Evolutionary conservation across 1,140 invertebrate species (phyloP).

Genomic region (Pseudomyrmex sp.): DNA sequence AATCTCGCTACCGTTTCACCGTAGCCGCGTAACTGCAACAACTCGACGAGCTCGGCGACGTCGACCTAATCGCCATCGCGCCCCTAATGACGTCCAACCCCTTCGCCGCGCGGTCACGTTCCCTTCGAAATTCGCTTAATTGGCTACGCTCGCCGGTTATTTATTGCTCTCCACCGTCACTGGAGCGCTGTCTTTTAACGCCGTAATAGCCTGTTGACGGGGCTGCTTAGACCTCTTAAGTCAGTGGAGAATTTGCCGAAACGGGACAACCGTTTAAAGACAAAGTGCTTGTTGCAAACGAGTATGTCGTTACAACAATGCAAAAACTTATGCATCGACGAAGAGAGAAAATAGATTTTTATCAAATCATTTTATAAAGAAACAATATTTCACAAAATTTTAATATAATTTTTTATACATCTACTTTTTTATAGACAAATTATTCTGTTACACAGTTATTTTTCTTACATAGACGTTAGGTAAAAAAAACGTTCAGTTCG

Average conservation of each 20-base stretch:
- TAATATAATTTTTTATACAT: no score
- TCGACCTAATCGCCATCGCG: constrained; percentile 74
- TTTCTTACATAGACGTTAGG: no score
- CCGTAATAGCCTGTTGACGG: constrained; percentile 58
- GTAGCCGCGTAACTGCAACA: background rate
- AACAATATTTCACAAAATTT: no score
- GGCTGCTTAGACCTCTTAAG: constrained; percentile 28
- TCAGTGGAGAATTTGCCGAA: background rate
- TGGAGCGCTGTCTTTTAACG: constrained; percentile 3
- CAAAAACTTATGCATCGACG: no score
- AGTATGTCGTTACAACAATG: no score
- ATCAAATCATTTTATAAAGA: no score
- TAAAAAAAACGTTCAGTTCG: background rate
- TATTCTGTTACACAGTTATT: no score
- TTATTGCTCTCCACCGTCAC: constrained; percentile 62
- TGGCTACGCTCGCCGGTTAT: constrained; percentile 71
- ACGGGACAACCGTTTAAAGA: background rate
- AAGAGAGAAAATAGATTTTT: background rate
- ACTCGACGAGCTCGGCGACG: constrained; percentile 49
- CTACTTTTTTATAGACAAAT: no score
- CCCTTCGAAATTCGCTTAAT: constrained; percentile 76
- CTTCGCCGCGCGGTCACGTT: constrained; percentile 31
- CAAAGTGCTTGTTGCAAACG: no score
- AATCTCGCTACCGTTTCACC: constrained; percentile 48
- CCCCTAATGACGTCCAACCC: constrained; percentile 75